Base-by-base conservation (phyloP, 1,140 invertebrate genomes). In the Berghia stephanieae region DNA sequence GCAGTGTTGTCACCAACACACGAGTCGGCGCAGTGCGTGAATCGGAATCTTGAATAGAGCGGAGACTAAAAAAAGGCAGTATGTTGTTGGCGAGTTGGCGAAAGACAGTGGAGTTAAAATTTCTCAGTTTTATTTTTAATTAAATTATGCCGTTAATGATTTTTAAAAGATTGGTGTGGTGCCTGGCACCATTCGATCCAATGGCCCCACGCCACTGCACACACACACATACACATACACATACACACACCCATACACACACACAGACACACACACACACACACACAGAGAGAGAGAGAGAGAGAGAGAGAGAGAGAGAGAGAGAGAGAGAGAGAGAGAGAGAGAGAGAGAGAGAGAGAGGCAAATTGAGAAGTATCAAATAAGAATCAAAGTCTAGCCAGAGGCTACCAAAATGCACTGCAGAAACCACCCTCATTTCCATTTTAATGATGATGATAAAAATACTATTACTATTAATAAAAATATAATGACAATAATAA, bases 231-330 rank as follows among this genome's bases (percentile, higher is more conserved):
- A 68, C 31, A 4, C 38, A 68, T 36, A 34, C 27, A 68, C 66
- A 34, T 40, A 68, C 66, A n/a, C 66, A n/a, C 66, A 68, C 66
- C 21, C 66, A 68, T 36, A 40, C 66, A 68, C 38, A 36, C 31
- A 68, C 66, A 68, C n/a, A 5, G 21, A 68, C 66, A 34, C 38
- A n/a, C 66, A 34, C 8, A 40, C 66, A n/a, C 66, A n/a, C 38
- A 68, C 16, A 68, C 27, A 68, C 31, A 36, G 18, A 68, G 31
- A 36, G 8, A 34, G n/a, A 68, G 31, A 68, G 5, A 60, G 6
- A 60, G 55, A 60, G 55, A 60, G 55, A 60, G 5, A 60, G 55
- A 60, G 5, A 60, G 55, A 60, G 55, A 8, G 55, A 60, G 55
- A 60, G 5, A 60, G 55, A 60, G 5, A 5, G 5, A 60, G 55